Evolutionary conservation across 2,113 vertebrate genomes (phyloP), one percentile per base, ranked within the genome.

Genomic region (Hippopotamus amphibius): DNA sequence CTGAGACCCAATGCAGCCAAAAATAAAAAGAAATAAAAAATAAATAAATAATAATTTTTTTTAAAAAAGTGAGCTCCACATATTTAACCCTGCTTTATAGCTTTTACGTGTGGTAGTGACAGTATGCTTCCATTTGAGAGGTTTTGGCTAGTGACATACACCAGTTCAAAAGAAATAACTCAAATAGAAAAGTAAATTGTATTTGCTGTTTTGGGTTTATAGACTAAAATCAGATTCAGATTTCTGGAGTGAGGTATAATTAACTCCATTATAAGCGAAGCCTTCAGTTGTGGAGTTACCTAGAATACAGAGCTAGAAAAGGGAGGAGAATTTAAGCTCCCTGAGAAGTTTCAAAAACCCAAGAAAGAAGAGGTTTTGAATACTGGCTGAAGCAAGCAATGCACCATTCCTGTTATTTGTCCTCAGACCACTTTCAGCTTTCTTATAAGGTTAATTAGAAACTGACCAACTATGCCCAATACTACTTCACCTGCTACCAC

Each of bases 81-180:
- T 48, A 80, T 37, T 86, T 61, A 80, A 69, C 43, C 61, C 26
- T 69, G 33, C 26, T 63, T 37, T 50, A 79, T 6, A 80, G 53
- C n/a, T 92, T 91, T 59, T 41, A 65, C 55, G 43, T 93, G 57
- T 55, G 48, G 93, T 95, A 87, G 74, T 6, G 74, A 41, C 53
- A 87, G 16, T 6, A 46, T 85, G n/a, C 10, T 80, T 76, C 96
- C 88, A 79, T 94, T 80, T 76, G 87, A 92, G 30, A 87, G 50
- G 66, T 24, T 63, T 15, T 57, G 33, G 30, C 46, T 68, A 66
- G 37, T 90, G 92, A 92, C 46, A 55, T 37, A 84, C 9, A 59
- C 4, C 37, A 59, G 37, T 77, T 69, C 66, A 55, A 46, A 92
- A 66, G 26, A 86, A 81, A 87, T n/a, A 61, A 71, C 21, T 63